A percentile compares a stretch with the other conserved stretches of the same genome.
Evolutionary conservation across 53 echinoderm and acorn worm genomes (phyloP).

Genomic region (Stichopus horrens): DNA sequence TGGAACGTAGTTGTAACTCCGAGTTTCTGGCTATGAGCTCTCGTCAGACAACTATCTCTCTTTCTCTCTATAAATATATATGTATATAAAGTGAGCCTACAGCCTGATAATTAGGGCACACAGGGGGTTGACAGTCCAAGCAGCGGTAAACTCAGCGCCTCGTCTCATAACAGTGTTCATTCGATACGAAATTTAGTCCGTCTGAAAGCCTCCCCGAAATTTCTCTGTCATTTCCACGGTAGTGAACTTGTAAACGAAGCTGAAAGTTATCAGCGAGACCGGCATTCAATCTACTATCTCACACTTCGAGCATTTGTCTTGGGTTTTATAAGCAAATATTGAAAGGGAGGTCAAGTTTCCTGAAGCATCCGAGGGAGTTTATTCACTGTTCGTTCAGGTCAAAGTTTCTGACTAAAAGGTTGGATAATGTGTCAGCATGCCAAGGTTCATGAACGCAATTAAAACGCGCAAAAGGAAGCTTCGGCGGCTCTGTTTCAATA

Average conservation of each 20-base stretch:
- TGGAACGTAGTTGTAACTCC: too few species aligned
- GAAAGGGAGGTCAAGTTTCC: background rate
- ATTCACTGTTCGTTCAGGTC: background rate
- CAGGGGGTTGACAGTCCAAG: conserved; percentile 34
- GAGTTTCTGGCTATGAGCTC: too few species aligned
- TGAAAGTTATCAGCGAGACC: background rate
- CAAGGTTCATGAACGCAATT: background rate
- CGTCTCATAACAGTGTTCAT: background rate
- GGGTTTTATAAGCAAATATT: background rate
- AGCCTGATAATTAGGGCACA: background rate
- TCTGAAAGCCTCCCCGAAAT: background rate
- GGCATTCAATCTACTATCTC: background rate
- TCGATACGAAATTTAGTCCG: background rate
- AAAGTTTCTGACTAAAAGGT: background rate
- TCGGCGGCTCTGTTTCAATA: too few species aligned
- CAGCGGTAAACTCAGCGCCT: background rate
- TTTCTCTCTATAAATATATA: too few species aligned
- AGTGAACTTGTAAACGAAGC: background rate
- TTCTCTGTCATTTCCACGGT: background rate
- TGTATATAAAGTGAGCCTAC: background rate
- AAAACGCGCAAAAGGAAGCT: too few species aligned
- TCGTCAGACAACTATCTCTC: too few species aligned
- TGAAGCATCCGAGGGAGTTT: background rate
- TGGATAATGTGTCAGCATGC: background rate
- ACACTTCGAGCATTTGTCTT: background rate